phyloP scores from a whole-genome alignment of 1,140 invertebrate genomes.

The Melipona quadrifasciata region DNA sequence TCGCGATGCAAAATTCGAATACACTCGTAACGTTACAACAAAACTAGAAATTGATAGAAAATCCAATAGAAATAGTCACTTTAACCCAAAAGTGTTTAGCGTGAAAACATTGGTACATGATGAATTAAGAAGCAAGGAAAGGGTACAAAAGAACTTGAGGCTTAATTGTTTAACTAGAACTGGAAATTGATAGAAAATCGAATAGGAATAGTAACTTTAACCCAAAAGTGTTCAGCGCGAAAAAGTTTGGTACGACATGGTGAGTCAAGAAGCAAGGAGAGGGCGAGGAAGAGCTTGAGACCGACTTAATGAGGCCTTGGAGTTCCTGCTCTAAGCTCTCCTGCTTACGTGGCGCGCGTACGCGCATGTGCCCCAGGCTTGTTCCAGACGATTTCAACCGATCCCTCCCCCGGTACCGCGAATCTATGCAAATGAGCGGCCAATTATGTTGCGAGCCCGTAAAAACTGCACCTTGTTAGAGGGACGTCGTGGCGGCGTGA shows the following conservation, averaged over 20 bases:
- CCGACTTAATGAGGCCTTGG: conserved; percentile 22
- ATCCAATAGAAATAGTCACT: too few relatives aligned
- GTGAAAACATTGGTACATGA: too few relatives aligned
- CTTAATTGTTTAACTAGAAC: too few relatives aligned
- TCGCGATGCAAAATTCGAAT: not conserved
- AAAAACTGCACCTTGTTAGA: conserved; percentile 62
- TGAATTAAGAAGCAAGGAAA: too few relatives aligned
- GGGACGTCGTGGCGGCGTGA: conserved; percentile 55
- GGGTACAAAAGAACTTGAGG: too few relatives aligned
- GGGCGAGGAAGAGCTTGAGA: not conserved
- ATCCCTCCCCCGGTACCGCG: conserved; percentile 19
- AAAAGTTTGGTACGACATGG: too few relatives aligned
- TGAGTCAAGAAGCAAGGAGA: not conserved
- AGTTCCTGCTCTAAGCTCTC: conserved; percentile 1
- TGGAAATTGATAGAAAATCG: too few relatives aligned
- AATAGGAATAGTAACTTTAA: too few relatives aligned
- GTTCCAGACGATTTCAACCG: conserved; percentile 34
- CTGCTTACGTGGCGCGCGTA: conserved; percentile 28
- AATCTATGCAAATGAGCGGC: conserved; percentile 56
- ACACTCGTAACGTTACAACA: too few relatives aligned
- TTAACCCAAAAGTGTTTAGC: too few relatives aligned
- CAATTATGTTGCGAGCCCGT: conserved; percentile 56
- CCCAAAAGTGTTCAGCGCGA: too few relatives aligned
- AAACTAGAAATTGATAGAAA: too few relatives aligned
- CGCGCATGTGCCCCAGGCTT: conserved; percentile 32